Base-by-base conservation (phyloP, 2,797 vertebrate species). In the Bovichtus diacanthus region DNA sequence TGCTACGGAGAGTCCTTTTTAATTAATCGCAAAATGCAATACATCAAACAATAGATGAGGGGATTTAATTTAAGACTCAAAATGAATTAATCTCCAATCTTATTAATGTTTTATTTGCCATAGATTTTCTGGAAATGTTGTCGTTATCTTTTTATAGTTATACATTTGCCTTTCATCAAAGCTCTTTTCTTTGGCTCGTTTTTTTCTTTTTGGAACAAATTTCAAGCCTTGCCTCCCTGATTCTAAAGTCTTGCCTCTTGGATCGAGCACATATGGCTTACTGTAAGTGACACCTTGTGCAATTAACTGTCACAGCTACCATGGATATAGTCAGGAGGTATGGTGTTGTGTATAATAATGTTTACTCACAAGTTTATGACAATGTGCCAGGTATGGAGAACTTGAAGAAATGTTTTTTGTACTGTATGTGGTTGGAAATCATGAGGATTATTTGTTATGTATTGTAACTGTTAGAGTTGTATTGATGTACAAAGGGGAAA, bases 101-200 rank as follows among this genome's bases (percentile, higher is more conserved):
- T 68, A 46, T 55, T 82, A n/a, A 64, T 66, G 15, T 13, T 82
- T 76, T 23, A 76, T 39, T 11, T 44, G 11, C 18, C 18, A 54
- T 15, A 5, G 13, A 64, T 53, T 67, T 68, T 29, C 2, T 15
- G 70, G 21, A 64, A 73, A 47, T 3, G 0, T 1, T 39, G 18
- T 18, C 65, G 9, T 18, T 60, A 59, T 69, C 11, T 70, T 74
- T 65, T 69, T 36, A 59, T 50, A 27, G 15, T 6, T 44, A 23
- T 23, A 10, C 34, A 56, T 74, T 29, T 63, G 21, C 10, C 54
- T 60, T 81, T 71, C n/a, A 72, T 77, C 41, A 76, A 3, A 44
- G 41, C 5, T 0, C 2, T 6, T 43, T 61, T 34, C 31, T 73
- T 59, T 60, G 60, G 25, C 13, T 66, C 10, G 6, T 65, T 36